Evolutionary conservation across 2,113 vertebrate genomes (phyloP).

Genomic region (Cricetomys ansorgei): DNA sequence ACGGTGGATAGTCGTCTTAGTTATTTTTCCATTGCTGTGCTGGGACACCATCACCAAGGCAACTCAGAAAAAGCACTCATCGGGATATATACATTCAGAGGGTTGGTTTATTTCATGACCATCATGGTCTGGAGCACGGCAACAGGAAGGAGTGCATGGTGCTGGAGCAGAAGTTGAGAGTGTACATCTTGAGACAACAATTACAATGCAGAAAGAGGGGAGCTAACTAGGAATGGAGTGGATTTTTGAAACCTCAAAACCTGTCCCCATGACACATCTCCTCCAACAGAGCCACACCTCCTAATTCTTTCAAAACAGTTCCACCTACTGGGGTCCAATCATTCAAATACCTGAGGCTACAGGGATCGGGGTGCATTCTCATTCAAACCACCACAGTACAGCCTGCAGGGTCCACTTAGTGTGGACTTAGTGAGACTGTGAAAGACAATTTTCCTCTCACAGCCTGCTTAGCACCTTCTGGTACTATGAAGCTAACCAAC

Average conservation of each 20-base stretch:
- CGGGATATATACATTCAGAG: background rate
- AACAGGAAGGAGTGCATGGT: background rate
- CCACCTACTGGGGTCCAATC: background rate
- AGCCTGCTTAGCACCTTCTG: too few species aligned
- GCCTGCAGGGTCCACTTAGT: background rate
- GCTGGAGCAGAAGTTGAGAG: background rate
- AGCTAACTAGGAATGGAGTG: background rate
- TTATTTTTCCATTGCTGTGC: background rate
- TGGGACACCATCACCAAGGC: background rate
- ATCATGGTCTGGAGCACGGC: background rate
- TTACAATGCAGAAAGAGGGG: too few species aligned
- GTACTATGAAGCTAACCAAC: background rate
- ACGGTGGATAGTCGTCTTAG: background rate
- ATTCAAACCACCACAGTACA: background rate
- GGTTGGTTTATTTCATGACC: background rate
- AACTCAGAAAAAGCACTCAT: background rate
- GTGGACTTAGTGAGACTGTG: background rate
- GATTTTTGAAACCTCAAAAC: background rate
- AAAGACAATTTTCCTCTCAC: background rate
- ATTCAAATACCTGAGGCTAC: background rate
- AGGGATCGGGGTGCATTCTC: background rate
- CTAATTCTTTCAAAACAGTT: background rate
- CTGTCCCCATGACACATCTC: background rate
- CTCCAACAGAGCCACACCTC: background rate
- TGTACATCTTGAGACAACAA: background rate